phyloP scores from a whole-genome alignment of 2,797 vertebrate species.

The Thamnophis elegans region DNA sequence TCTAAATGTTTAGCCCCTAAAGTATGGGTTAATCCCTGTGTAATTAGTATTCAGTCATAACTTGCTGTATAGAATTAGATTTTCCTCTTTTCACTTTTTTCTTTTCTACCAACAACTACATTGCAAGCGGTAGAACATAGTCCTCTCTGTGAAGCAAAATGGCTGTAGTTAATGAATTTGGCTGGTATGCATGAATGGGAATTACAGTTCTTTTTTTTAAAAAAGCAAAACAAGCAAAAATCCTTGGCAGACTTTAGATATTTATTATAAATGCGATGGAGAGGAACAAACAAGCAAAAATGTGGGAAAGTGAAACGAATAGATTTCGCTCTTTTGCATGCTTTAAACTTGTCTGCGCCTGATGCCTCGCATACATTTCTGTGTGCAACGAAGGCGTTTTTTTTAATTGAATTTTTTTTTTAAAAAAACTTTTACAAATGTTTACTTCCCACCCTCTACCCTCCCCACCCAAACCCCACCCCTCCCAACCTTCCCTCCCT shows the following conservation, averaged over 20 bases:
- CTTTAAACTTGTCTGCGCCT: not conserved
- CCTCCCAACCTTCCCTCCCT: too few relatives aligned
- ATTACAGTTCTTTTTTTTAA: not conserved
- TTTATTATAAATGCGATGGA: not conserved
- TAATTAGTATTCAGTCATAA: not conserved
- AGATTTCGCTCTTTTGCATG: not conserved
- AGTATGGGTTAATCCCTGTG: not conserved
- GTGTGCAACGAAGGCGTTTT: not conserved
- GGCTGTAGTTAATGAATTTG: not conserved
- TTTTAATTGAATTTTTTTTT: too few relatives aligned
- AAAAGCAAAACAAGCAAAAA: not conserved
- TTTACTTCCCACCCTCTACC: too few relatives aligned
- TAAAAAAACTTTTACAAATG: too few relatives aligned
- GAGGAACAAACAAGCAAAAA: not conserved
- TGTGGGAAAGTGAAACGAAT: not conserved
- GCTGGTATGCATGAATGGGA: not conserved
- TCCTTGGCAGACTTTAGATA: not conserved
- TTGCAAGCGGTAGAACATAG: not conserved
- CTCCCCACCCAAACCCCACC: too few relatives aligned
- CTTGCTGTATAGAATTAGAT: not conserved
- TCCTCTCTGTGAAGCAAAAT: not conserved
- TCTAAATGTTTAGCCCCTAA: not conserved
- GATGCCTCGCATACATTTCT: not conserved
- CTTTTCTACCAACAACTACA: not conserved
- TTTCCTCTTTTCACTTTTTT: not conserved